Percentiles rank a stretch among this genome's conserved stretches.
Evolutionary conservation across 2,797 vertebrate species (phyloP).

Genomic region (Gallinago stenura): DNA sequence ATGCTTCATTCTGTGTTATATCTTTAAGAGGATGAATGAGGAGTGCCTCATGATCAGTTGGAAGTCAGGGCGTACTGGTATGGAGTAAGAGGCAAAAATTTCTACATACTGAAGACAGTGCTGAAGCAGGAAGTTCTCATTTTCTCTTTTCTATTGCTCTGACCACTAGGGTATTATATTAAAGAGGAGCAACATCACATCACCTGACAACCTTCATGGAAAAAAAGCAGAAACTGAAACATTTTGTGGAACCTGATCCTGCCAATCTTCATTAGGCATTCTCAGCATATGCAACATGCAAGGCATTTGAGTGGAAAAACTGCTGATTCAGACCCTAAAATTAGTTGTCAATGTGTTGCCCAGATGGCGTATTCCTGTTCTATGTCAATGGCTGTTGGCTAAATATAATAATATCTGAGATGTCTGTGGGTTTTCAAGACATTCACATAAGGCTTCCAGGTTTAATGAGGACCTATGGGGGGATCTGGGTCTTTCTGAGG

Average conservation of each 20-base stretch:
- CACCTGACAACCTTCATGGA: not conserved
- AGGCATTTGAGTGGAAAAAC: not conserved
- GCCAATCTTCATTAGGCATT: not conserved
- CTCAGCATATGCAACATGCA: not conserved
- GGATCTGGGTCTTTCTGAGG: not conserved
- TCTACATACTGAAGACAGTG: not conserved
- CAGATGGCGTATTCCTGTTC: not conserved
- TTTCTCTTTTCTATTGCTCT: not conserved
- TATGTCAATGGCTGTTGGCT: not conserved
- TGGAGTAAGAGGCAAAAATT: not conserved
- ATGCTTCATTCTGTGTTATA: not conserved
- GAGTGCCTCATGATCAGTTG: accelerated
- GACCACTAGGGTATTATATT: not conserved
- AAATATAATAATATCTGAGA: not conserved
- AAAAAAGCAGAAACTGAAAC: not conserved
- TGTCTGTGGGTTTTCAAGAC: not conserved
- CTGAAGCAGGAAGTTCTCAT: not conserved
- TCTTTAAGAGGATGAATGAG: not conserved
- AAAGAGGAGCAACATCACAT: not conserved
- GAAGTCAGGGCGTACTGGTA: not conserved
- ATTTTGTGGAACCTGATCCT: not conserved
- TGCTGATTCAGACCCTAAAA: not conserved
- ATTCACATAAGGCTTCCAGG: not conserved
- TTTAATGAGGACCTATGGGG: not conserved
- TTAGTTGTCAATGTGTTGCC: not conserved